A percentile compares a stretch with the other conserved stretches of the same genome.
Evolutionary conservation across 2,797 vertebrate genomes (phyloP).

Genomic region (Chlorospingus semifuscus): DNA sequence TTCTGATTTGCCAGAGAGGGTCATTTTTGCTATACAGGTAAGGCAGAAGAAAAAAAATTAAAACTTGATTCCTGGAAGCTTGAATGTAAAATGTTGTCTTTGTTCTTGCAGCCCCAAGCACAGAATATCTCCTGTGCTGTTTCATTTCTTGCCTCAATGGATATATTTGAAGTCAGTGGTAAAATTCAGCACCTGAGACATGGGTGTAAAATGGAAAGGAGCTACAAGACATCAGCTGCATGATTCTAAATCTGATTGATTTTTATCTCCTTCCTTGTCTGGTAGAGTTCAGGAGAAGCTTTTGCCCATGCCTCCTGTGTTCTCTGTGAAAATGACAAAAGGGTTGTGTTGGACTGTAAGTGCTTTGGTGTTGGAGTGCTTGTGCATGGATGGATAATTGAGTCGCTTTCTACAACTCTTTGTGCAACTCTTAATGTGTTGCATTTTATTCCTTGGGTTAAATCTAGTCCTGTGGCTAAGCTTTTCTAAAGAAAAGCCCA

Average conservation of each 20-base stretch:
- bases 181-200: neutral
- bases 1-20: neutral
- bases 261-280: neutral
- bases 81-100: neutral
- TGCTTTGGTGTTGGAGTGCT: neutral
- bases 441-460: neutral
- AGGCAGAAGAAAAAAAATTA: neutral
- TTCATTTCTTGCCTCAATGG: neutral
- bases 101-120: neutral
- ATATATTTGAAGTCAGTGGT: neutral
- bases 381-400: neutral
- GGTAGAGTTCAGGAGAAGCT: neutral
- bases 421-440: neutral
- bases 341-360: neutral
- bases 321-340: neutral
- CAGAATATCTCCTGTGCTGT: neutral
- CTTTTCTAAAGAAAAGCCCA: neutral
- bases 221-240: neutral
- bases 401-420: neutral
- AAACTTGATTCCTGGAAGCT: neutral
- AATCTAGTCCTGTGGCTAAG: neutral
- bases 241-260: neutral
- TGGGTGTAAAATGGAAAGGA: neutral
- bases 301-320: neutral
- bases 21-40: neutral